Evolutionary conservation across 1,140 invertebrate genomes (phyloP), one percentile per base, ranked within the genome.

Genomic region (Achatina immaculata): DNA sequence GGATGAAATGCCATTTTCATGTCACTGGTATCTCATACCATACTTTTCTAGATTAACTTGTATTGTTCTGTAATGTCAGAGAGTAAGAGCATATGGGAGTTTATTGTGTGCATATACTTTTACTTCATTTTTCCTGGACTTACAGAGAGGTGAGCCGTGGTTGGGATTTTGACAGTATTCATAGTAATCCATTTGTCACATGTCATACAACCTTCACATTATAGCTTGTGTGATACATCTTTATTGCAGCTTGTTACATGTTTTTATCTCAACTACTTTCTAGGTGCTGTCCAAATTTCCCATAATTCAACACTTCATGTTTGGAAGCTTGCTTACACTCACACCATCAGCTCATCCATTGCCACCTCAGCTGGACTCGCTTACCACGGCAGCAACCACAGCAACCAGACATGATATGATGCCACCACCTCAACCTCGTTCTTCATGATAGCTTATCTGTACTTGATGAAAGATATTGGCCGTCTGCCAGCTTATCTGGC

Each of bases 271-370:
- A 81, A 84, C 91, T 91, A 62, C 88, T 51, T 14, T 14, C 48
- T 14, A 96, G 95, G 95, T 98, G 36, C 92, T 99, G 36, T 93
- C 94, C 6, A 99, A 99, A 91, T 99, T 98, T 92, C 99, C 99
- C 7, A 96, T 99, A 0, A 95, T 99, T 75, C 99, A 99, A 90
- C 99, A 99, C 91, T 95, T 99, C 62, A 92, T 97, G 38, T 99
- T 99, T 93, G 99, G 99, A 28, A 97, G 95, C 38, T 90, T 99
- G 6, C 92, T 98, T 73, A 93, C 94, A 2, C 93, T 96, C 58
- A 93, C 93, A 40, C 90, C 89, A 42, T 43, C 71, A n/a, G 82
- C 83, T 1, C 69, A 65, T 24, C 62, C 48, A 55, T 51, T 42
- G 3, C 34, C 51, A 34, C n/a, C 58, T 6, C 4, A 31, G 58